Evolutionary conservation across 2,888 invertebrate genomes (phyloP).

Genomic region (Macaria liturata): DNA sequence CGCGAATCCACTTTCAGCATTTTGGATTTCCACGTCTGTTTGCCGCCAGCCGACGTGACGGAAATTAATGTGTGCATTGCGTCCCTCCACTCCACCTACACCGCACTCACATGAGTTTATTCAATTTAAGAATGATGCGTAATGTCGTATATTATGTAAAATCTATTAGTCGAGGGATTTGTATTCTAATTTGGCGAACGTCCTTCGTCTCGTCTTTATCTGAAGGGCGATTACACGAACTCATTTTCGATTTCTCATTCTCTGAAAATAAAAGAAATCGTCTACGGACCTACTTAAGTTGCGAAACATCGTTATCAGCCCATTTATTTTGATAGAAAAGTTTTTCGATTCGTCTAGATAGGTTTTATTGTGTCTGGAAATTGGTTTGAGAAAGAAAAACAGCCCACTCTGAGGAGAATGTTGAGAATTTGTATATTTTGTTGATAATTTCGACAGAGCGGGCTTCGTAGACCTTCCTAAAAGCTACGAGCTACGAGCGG

Average conservation of each 20-base stretch:
- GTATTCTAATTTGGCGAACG: conserved; percentile 51
- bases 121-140: no score
- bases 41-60: conserved; percentile 60
- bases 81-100: conserved; percentile 40
- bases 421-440: no score
- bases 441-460: no score
- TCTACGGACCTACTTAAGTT: conserved; percentile 9
- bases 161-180: conserved; percentile 58
- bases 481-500: no score
- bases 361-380: neutral
- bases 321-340: conserved; percentile 19
- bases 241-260: conserved; percentile 50
- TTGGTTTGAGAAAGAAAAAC: no score
- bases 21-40: conserved; percentile 68
- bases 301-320: conserved; percentile 11
- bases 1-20: conserved; percentile 61
- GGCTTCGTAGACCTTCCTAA: no score
- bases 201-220: conserved; percentile 35
- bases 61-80: conserved; percentile 78
- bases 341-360: conserved; percentile 8
- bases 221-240: conserved; percentile 52
- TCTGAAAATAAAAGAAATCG: conserved; percentile 53
- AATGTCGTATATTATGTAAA: conserved; percentile 56
- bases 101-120: no score
- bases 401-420: no score